These are phyloP conservation scores for Drosophila melanica DNA, from an alignment of 1,140 invertebrate species.

Conservation along the genomic window DNA sequence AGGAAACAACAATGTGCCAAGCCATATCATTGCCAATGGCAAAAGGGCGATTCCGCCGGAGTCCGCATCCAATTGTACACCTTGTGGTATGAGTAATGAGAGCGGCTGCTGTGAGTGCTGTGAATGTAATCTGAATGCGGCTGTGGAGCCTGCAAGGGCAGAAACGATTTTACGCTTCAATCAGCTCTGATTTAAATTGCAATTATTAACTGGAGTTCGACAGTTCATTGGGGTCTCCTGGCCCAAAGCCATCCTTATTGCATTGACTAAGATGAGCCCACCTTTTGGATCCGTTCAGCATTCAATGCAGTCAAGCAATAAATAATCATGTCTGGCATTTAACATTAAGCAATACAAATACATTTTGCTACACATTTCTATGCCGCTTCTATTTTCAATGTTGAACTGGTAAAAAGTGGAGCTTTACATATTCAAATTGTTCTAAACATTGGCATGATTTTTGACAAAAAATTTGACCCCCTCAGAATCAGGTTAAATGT, in stretches of 20 bases:
- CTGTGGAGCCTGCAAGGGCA: constrained; percentile 30
- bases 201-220: constrained; percentile 73
- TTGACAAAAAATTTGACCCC: no score
- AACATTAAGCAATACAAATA: neutral
- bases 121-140: constrained; percentile 11
- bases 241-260: neutral
- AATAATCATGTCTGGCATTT: neutral
- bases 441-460: no score
- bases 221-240: constrained; percentile 28
- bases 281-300: neutral
- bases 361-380: no score
- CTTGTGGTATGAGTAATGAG: constrained; percentile 76
- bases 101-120: constrained; percentile 35
- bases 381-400: no score
- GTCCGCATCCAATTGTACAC: constrained; percentile 53
- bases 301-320: constrained; percentile 1
- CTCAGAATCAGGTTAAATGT: no score
- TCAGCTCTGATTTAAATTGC: constrained; percentile 82
- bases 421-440: no score
- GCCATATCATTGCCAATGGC: constrained; percentile 15
- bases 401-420: no score
- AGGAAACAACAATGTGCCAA: constrained; percentile 48
- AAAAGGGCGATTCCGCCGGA: constrained; percentile 39
- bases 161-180: constrained; percentile 81
- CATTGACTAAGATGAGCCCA: neutral